phyloP scores from a whole-genome alignment of 2,888 invertebrate genomes.

The Microdon myrmicae region DNA sequence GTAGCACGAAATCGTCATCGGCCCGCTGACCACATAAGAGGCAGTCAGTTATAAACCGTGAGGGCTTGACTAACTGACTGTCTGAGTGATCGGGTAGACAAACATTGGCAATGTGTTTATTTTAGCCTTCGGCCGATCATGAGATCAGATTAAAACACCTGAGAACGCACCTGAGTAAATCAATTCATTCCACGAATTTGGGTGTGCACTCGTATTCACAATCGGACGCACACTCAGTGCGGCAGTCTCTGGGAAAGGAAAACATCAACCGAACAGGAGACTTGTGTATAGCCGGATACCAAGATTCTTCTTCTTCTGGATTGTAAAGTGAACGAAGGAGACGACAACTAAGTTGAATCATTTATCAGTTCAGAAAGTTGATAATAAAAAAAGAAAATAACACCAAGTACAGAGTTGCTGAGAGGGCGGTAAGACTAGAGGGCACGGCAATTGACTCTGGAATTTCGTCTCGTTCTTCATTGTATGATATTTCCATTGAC shows the following conservation, averaged over 20 bases:
- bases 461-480: conserved; percentile 32
- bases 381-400: too few relatives aligned
- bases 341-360: conserved; percentile 33
- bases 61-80: conserved; percentile 1
- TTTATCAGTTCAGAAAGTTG: conserved; percentile 46
- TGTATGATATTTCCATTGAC: conserved; percentile 44
- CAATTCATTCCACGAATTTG: conserved; percentile 67
- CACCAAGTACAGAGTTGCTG: too few relatives aligned
- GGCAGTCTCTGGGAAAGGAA: conserved; percentile 39
- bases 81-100: conserved; percentile 36
- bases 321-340: conserved; percentile 13
- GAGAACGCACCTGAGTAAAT: conserved; percentile 67
- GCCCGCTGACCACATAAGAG: conserved; percentile 33
- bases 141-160: conserved; percentile 53
- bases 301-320: conserved; percentile 38
- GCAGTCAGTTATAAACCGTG: neutral
- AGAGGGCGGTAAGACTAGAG: conserved; percentile 24
- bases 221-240: conserved; percentile 30
- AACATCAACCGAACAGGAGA: conserved; percentile 26
- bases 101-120: conserved; percentile 46
- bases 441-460: conserved; percentile 19
- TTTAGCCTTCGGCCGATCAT: conserved; percentile 52
- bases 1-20: conserved; percentile 44
- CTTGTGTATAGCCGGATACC: conserved; percentile 30
- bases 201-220: too few relatives aligned